Conservation (phyloP, 2,113 vertebrate genomes). For the Clarias gariepinus region DNA sequence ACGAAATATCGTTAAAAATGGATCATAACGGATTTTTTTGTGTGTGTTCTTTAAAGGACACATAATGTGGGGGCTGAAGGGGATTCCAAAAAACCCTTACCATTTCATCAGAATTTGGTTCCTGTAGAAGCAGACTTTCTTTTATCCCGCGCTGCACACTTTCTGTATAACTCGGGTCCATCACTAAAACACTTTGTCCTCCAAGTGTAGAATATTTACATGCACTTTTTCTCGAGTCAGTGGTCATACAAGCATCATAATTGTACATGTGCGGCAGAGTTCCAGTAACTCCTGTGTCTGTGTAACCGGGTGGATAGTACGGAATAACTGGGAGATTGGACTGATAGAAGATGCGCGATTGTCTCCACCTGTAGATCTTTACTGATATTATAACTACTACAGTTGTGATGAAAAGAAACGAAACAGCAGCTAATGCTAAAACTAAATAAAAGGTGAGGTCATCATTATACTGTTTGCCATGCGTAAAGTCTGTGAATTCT, state of each 20-base stretch:
- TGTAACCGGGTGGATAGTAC: too few relatives aligned
- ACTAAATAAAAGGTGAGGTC: too few relatives aligned
- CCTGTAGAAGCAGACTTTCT: not conserved
- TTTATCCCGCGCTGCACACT: conserved; percentile 7
- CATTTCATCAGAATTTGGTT: not conserved
- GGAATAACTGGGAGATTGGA: too few relatives aligned
- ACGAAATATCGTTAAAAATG: not conserved
- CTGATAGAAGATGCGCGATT: too few relatives aligned
- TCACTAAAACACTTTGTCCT: conserved; percentile 13
- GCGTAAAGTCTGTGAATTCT: conserved; percentile 31
- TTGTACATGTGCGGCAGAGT: too few relatives aligned
- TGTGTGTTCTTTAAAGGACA: not conserved
- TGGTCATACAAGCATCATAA: too few relatives aligned
- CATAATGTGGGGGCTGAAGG: not conserved
- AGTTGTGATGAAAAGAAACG: too few relatives aligned
- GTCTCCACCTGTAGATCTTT: too few relatives aligned
- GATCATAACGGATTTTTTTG: not conserved
- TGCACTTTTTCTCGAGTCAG: too few relatives aligned
- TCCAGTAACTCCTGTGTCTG: too few relatives aligned
- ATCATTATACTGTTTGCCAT: conserved; percentile 55
- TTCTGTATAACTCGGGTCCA: conserved; percentile 31
- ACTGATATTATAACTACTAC: too few relatives aligned
- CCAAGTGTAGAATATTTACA: conserved; percentile 29
- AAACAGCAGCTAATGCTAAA: too few relatives aligned
- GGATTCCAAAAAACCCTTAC: conserved; percentile 22